Base-by-base conservation (phyloP, 1,140 invertebrate species). In the Planococcus citri region DNA sequence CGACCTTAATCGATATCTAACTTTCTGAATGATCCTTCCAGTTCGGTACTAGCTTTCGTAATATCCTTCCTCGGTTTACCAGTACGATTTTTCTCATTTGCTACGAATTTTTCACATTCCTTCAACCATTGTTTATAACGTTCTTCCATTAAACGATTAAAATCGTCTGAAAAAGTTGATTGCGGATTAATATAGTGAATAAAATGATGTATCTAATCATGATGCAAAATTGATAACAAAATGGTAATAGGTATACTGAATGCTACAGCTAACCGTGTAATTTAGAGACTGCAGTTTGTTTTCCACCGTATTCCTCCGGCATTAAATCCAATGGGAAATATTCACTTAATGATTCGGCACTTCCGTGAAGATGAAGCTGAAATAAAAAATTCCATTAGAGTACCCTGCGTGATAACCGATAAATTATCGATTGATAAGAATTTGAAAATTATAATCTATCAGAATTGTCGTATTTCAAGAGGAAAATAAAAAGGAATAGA, bases 21-120 rank as follows among this genome's bases (percentile, higher is more conserved):
- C 17, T 70, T 72, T 73, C 73, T 75, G 57, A 75, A 75, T 22
- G 74, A 75, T 9, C 74, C 75, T 68, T 74, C 72, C 70, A 75
- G 68, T 60, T 73, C 60, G 8, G 68, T 68, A 14, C 70, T 68
- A 3, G 68, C 41, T 12, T 33, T 33, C 22, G 60, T 64, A 67
- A 73, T 51, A 68, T 73, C 70, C 24, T 72, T 75, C 27, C 70
- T 70, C 0, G 71, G 70, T 68, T 73, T 73, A 1, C 29, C 69
- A 8, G 70, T 27, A 22, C 71, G 64, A 41, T 72, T 73, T 61
- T 74, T 72, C 41, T 74, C 68, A 69, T 75, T 72, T n/a, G 74
- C 72, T 0, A 70, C 33, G 12, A 73, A 69, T n/a, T 70, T 70
- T 61, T 72, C 71, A 12, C 41, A 38, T 58, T 74, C 73, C 27